phyloP scores from a whole-genome alignment of 2,888 invertebrate species.

The Tanypteryx hageni region DNA sequence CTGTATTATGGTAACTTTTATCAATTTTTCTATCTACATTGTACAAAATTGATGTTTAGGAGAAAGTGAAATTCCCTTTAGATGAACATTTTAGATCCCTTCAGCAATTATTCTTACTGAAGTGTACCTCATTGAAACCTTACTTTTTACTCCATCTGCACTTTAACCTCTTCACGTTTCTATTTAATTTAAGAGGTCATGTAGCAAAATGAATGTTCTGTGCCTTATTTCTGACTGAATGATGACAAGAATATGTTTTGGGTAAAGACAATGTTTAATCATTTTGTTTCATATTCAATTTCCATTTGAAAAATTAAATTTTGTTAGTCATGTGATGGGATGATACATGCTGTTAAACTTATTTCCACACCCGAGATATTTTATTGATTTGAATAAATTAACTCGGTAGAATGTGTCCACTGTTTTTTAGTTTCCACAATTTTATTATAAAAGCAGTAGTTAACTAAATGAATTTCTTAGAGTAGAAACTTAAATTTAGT shows the following conservation, averaged over 20 bases:
- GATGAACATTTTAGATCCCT: not conserved
- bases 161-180: not conserved
- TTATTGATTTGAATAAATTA: not conserved
- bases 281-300: not conserved
- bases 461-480: not conserved
- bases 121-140: not conserved
- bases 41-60: not conserved
- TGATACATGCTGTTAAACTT: not conserved
- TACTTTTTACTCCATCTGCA: not conserved
- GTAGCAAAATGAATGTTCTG: constrained; percentile 56
- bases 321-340: not conserved
- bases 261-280: not conserved
- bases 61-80: not conserved
- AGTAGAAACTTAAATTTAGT: not conserved
- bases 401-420: not conserved
- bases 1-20: no score
- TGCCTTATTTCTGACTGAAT: constrained; percentile 59
- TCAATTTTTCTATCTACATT: no score
- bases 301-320: not conserved
- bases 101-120: not conserved
- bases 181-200: not conserved
- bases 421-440: not conserved
- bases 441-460: not conserved
- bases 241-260: not conserved
- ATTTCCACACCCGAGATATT: not conserved